phyloP scores from a whole-genome alignment of 2,797 vertebrate species.

The Salmo trutta region DNA sequence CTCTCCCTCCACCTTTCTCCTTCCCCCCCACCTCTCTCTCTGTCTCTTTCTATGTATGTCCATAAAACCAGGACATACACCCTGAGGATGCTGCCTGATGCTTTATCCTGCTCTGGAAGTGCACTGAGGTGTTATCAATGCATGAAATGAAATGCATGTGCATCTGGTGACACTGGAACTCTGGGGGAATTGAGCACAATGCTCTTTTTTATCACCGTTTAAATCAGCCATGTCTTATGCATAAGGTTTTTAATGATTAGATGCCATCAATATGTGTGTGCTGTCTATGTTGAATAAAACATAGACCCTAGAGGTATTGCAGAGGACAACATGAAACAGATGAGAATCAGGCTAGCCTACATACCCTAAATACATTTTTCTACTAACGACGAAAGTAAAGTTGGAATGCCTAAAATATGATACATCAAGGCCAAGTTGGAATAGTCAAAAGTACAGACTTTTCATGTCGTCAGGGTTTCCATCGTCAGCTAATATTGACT shows the following conservation, averaged over 20 bases:
- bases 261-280: conserved; percentile 29
- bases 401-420: not conserved
- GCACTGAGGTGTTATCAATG: conserved; percentile 15
- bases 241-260: conserved; percentile 36
- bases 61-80: not conserved
- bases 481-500: conserved; percentile 9
- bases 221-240: conserved; percentile 34
- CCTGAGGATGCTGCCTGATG: not conserved
- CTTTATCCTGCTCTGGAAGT: conserved; percentile 11
- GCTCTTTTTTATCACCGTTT: not conserved
- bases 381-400: not conserved
- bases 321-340: conserved; percentile 24
- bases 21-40: not conserved
- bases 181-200: not conserved
- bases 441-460: not conserved
- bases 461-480: not conserved
- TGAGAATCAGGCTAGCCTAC: not conserved
- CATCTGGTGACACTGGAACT: not conserved
- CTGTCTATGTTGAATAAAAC: conserved; percentile 40
- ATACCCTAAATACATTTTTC: conserved; percentile 4
- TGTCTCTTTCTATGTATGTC: not conserved
- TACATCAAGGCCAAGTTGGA: not conserved
- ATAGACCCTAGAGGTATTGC: conserved; percentile 28
- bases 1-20: too few relatives aligned
- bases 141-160: conserved; percentile 10